Conservation (phyloP, 1,140 invertebrate species). For the Philopotamus ludificatus region DNA sequence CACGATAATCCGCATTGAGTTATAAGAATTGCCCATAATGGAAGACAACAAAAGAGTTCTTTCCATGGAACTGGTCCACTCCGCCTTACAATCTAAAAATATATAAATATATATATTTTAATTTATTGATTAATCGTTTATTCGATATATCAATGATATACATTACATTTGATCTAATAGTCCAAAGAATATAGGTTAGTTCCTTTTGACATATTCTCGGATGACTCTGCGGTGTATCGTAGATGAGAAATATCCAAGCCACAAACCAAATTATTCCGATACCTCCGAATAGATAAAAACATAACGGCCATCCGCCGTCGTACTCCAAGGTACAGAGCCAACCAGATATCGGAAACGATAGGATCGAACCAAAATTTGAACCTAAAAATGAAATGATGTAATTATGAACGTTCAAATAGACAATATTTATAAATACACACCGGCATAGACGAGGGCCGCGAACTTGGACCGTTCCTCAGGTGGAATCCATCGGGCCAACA, state of each 20-base stretch:
- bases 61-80: conserved; percentile 64
- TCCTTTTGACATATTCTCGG: conserved; percentile 73
- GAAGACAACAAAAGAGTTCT: conserved; percentile 74
- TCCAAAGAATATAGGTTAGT: conserved; percentile 65
- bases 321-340: conserved; percentile 69
- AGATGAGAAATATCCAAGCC: conserved; percentile 72
- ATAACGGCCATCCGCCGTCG: conserved; percentile 73
- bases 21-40: conserved; percentile 83
- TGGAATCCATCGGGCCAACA: conserved; percentile 80
- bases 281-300: conserved; percentile 76
- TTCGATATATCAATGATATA: conserved; percentile 8
- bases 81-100: conserved; percentile 12
- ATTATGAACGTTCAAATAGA: neutral
- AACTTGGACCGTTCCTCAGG: conserved; percentile 78
- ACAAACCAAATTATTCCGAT: conserved; percentile 78
- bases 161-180: conserved; percentile 53
- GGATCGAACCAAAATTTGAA: conserved; percentile 72
- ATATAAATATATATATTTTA: neutral
- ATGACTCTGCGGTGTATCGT: conserved; percentile 75
- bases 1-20: conserved; percentile 91
- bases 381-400: conserved; percentile 49
- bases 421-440: conserved; percentile 45
- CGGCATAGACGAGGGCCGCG: conserved; percentile 76
- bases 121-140: neutral
- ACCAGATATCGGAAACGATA: conserved; percentile 72